phyloP scores from a whole-genome alignment of 2,888 invertebrate species.

The Eretmocerus hayati region DNA sequence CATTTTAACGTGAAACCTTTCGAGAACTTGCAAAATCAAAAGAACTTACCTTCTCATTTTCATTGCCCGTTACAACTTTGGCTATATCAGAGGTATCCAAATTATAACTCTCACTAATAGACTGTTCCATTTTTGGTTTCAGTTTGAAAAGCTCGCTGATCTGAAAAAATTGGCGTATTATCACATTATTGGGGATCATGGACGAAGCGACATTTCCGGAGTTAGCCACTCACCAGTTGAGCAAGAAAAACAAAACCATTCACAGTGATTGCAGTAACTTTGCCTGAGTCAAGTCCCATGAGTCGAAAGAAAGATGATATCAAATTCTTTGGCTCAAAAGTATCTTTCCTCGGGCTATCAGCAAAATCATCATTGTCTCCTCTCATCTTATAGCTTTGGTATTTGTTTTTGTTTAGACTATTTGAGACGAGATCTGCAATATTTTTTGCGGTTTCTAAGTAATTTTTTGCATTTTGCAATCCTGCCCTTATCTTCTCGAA shows the following conservation, averaged over 20 bases:
- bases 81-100: slow-evolving; percentile 42
- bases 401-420: slow-evolving; percentile 46
- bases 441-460: slow-evolving; percentile 50
- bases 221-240: slow-evolving; percentile 70
- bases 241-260: slow-evolving; percentile 79
- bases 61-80: slow-evolving; percentile 61
- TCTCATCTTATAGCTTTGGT: slow-evolving; percentile 29
- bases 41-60: slow-evolving; percentile 53
- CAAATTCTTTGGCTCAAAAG: slow-evolving; percentile 33
- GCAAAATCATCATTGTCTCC: slow-evolving; percentile 35
- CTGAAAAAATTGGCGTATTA: slow-evolving; percentile 45
- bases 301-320: slow-evolving; percentile 57
- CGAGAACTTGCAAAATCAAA: no score
- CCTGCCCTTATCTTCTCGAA: slow-evolving; percentile 49
- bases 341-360: slow-evolving; percentile 17
- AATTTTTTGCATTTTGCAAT: slow-evolving; percentile 49
- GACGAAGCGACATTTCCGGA: no score
- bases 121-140: slow-evolving; percentile 44
- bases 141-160: slow-evolving; percentile 55
- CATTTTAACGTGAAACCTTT: no score
- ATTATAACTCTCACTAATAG: slow-evolving; percentile 21
- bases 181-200: no score
- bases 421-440: slow-evolving; percentile 58
- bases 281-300: slow-evolving; percentile 68
- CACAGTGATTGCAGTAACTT: slow-evolving; percentile 73